phyloP scores from a whole-genome alignment of 2,113 vertebrate genomes.

The Clarias magur region DNA sequence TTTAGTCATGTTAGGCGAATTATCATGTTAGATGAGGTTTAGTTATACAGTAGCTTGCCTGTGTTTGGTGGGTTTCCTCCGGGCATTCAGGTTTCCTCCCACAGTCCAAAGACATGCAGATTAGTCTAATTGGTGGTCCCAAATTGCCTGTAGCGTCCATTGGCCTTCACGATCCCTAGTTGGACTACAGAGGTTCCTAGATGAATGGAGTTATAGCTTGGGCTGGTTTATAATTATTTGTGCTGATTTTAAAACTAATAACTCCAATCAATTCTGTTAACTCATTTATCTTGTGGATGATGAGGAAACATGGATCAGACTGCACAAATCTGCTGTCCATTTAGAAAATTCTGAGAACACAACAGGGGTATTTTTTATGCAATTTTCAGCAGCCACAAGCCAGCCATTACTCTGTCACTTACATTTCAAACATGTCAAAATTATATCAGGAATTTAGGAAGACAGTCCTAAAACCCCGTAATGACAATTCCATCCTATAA shows the following conservation, averaged over 20 bases:
- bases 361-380: background rate
- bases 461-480: background rate
- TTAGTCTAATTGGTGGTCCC: no score
- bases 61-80: no score
- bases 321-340: background rate
- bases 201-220: no score
- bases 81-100: no score
- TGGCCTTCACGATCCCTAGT: no score
- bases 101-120: no score
- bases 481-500: background rate
- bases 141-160: no score
- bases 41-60: no score
- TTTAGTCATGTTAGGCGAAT: background rate
- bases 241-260: background rate
- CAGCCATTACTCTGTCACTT: background rate
- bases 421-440: background rate
- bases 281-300: background rate
- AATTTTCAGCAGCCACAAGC: background rate
- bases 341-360: background rate
- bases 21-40: background rate
- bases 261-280: background rate
- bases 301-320: background rate
- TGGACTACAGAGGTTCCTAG: no score
- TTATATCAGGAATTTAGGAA: background rate
- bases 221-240: background rate